A percentile compares a stretch with the other conserved stretches of the same genome.
Evolutionary conservation across 2,888 invertebrate species (phyloP).

Genomic region (Thereva unica): DNA sequence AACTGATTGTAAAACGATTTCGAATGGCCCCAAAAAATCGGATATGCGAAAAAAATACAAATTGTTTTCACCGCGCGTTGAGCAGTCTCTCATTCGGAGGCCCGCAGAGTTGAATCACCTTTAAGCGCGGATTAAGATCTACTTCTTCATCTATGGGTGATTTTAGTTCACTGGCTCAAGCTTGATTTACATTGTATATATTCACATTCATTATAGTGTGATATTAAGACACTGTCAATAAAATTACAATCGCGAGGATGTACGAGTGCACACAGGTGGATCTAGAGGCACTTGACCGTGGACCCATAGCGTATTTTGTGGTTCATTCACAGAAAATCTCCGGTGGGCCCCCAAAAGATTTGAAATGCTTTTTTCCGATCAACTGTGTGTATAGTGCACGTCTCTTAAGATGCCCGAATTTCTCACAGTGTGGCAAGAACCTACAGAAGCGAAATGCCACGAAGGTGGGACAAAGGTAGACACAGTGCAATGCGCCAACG

Average conservation of each 20-base stretch:
- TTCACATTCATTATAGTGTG: slow-evolving; percentile 15
- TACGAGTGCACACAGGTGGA: slow-evolving; percentile 12
- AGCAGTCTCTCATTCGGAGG: slow-evolving; percentile 21
- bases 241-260: slow-evolving; percentile 2
- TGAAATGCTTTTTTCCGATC: background rate
- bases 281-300: slow-evolving; percentile 13
- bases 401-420: slow-evolving; percentile 1
- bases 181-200: slow-evolving; percentile 40
- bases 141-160: slow-evolving; percentile 39
- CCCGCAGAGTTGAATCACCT: slow-evolving; percentile 41
- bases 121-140: slow-evolving; percentile 41
- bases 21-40: slow-evolving; percentile 18
- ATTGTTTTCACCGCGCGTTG: slow-evolving; percentile 18
- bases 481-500: no score
- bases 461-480: background rate
- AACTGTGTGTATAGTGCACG: background rate
- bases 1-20: slow-evolving; percentile 23
- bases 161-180: slow-evolving; percentile 36
- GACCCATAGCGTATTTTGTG: slow-evolving; percentile 6
- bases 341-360: slow-evolving; percentile 25
- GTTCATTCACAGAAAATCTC: slow-evolving; percentile 30
- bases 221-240: slow-evolving; percentile 34
- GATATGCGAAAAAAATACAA: slow-evolving; percentile 18
- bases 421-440: slow-evolving; percentile 30
- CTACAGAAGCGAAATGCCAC: slow-evolving; percentile 20